Percentiles rank a stretch among this genome's conserved stretches.
Evolutionary conservation across 37 sponge, comb jelly and placozoan genomes (phyloP).

Genomic region (Aplysina aerophoba): DNA sequence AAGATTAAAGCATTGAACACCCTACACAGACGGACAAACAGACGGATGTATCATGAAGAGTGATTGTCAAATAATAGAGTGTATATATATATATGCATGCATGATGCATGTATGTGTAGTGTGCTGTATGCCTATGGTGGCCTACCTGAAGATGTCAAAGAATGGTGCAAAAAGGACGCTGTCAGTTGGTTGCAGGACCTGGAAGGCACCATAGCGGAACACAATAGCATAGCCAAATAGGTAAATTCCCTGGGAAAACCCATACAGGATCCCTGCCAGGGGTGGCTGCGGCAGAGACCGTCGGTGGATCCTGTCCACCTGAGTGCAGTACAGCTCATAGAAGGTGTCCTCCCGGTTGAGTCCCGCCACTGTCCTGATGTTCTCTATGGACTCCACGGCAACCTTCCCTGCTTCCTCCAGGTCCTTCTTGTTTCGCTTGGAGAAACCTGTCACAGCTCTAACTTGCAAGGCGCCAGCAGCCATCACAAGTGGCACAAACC

Average conservation of each 20-base stretch:
- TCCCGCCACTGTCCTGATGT: slow-evolving; percentile 42
- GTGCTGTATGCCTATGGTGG: no score
- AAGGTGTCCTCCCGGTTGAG: slow-evolving; percentile 27
- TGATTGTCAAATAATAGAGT: no score
- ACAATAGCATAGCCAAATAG: slow-evolving; percentile 60
- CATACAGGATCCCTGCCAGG: slow-evolving; percentile 66
- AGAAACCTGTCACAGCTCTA: slow-evolving; percentile 48
- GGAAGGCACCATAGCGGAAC: slow-evolving; percentile 82
- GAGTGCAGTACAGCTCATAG: slow-evolving; percentile 13
- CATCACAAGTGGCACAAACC: slow-evolving; percentile 62
- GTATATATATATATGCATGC: no score
- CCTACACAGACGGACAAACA: slow-evolving; percentile 13
- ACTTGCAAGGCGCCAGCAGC: slow-evolving; percentile 49
- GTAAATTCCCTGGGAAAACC: slow-evolving; percentile 59
- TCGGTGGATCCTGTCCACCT: background rate
- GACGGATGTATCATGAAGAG: no score
- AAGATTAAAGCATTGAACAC: slow-evolving; percentile 81
- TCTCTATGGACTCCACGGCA: slow-evolving; percentile 22
- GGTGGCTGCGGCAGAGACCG: slow-evolving; percentile 16
- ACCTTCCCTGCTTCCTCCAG: slow-evolving; percentile 80
- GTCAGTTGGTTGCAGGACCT: slow-evolving; percentile 22
- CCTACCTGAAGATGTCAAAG: slow-evolving; percentile 16
- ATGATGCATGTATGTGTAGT: no score
- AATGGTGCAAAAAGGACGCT: slow-evolving; percentile 28
- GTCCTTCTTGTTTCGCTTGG: slow-evolving; percentile 61